These are phyloP conservation scores for Zaprionus lineosus DNA, from an alignment of 2,888 invertebrate genomes.

Conservation along the genomic window DNA sequence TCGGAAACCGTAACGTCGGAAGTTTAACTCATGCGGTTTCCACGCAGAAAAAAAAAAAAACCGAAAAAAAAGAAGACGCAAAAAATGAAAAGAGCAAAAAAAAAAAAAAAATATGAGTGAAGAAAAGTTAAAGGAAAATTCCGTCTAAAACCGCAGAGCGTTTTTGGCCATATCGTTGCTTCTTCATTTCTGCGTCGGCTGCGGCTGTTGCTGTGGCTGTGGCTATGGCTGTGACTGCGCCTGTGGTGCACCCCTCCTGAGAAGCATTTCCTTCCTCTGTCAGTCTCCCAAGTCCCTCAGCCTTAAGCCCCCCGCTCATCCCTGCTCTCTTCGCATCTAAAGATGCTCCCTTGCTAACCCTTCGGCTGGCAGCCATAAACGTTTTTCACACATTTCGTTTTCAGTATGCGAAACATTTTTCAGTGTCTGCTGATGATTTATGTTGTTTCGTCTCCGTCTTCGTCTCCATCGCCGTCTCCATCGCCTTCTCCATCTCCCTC, in stretches of 20 bases:
- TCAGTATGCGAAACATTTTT: slow-evolving; percentile 43
- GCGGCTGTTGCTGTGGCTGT: too few species aligned
- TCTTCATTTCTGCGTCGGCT: slow-evolving; percentile 26
- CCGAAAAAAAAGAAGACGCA: background rate
- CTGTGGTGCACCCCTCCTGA: slow-evolving; percentile 16
- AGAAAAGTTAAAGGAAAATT: too few species aligned
- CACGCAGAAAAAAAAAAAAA: slow-evolving; percentile 31
- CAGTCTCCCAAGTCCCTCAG: slow-evolving; percentile 25
- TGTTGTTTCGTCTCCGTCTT: slow-evolving; percentile 52
- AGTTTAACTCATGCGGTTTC: slow-evolving; percentile 43
- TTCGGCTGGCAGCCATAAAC: slow-evolving; percentile 48
- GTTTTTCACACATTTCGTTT: slow-evolving; percentile 55
- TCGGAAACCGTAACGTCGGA: slow-evolving; percentile 36
- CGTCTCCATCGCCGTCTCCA: background rate
- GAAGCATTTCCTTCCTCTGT: slow-evolving; percentile 54
- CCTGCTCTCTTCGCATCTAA: too few species aligned
- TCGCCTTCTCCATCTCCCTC: background rate
- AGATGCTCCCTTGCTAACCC: background rate
- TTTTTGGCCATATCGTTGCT: slow-evolving; percentile 33
- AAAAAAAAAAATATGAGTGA: slow-evolving; percentile 6
- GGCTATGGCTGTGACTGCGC: too few species aligned
- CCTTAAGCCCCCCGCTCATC: slow-evolving; percentile 2
- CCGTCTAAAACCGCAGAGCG: slow-evolving; percentile 42
- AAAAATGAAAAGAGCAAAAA: slow-evolving; percentile 4
- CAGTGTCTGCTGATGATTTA: slow-evolving; percentile 75